A percentile compares a stretch with the other conserved stretches of the same genome.
These are phyloP conservation scores for Poecile montanus DNA, from an alignment of 2,797 vertebrate genomes.

Conservation along the genomic window DNA sequence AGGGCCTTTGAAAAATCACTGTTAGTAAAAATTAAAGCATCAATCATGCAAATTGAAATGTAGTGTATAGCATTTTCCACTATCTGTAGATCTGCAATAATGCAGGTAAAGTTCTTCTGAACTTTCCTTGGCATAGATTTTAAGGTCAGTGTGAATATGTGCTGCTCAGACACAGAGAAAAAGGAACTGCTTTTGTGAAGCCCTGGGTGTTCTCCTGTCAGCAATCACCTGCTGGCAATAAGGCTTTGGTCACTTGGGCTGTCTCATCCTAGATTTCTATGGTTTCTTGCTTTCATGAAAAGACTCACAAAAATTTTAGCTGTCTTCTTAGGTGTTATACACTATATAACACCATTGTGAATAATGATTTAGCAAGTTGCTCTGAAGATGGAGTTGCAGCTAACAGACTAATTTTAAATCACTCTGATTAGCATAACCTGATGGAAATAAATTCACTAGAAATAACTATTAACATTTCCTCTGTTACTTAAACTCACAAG, in stretches of 20 bases:
- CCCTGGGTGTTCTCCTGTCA: background rate
- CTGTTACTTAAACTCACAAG: background rate
- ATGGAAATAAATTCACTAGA: background rate
- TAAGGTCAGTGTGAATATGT: background rate
- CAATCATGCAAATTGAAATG: background rate
- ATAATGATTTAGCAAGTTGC: background rate
- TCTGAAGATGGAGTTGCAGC: background rate
- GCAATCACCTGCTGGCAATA: fast-evolving
- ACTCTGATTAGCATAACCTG: background rate
- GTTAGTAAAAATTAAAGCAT: constrained; percentile 17
- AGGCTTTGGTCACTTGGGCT: background rate
- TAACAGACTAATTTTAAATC: background rate
- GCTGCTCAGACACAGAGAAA: background rate
- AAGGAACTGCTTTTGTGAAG: background rate
- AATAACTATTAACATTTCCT: background rate
- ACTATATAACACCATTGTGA: background rate
- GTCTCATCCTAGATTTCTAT: background rate
- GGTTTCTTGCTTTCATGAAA: background rate
- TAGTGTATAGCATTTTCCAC: background rate
- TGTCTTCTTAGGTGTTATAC: background rate
- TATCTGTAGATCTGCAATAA: background rate
- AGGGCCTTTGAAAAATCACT: background rate
- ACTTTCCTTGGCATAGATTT: background rate
- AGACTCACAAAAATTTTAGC: background rate
- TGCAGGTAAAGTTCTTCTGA: background rate